Percentiles rank a stretch among this genome's conserved stretches.
Evolutionary conservation across 2,797 vertebrate genomes (phyloP).

Genomic region (Gadopsis bispinosus): DNA sequence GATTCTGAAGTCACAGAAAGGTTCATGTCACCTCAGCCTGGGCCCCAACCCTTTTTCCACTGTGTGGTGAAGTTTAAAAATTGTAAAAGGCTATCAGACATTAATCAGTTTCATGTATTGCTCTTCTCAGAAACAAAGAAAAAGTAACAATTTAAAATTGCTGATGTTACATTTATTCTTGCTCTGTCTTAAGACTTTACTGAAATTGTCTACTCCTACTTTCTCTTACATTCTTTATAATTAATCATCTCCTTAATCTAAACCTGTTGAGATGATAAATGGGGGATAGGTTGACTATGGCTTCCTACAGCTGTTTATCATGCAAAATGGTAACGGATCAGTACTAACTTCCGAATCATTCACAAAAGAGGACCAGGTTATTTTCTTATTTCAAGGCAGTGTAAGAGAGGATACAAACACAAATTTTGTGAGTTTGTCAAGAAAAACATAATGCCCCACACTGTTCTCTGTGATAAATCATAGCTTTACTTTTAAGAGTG

Average conservation of each 20-base stretch:
- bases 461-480: not conserved
- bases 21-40: not conserved
- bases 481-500: not conserved
- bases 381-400: conserved; percentile 2
- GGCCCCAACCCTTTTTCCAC: not conserved
- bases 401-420: not conserved
- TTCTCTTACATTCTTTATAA: not conserved
- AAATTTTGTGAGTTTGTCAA: not conserved
- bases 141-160: not conserved
- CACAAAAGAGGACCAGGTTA: not conserved
- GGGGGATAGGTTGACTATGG: not conserved
- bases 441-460: not conserved
- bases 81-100: not conserved
- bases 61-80: not conserved
- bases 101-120: not conserved
- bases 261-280: conserved; percentile 14
- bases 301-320: not conserved
- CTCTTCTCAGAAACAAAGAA: not conserved
- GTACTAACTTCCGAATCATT: not conserved
- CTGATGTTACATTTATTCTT: not conserved
- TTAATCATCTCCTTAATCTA: conserved; percentile 8
- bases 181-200: not conserved
- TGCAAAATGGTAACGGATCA: not conserved
- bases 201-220: not conserved
- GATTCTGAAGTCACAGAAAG: not conserved